Evolutionary conservation across 1,140 invertebrate species (phyloP).

Genomic region (Saccostrea glomerata): DNA sequence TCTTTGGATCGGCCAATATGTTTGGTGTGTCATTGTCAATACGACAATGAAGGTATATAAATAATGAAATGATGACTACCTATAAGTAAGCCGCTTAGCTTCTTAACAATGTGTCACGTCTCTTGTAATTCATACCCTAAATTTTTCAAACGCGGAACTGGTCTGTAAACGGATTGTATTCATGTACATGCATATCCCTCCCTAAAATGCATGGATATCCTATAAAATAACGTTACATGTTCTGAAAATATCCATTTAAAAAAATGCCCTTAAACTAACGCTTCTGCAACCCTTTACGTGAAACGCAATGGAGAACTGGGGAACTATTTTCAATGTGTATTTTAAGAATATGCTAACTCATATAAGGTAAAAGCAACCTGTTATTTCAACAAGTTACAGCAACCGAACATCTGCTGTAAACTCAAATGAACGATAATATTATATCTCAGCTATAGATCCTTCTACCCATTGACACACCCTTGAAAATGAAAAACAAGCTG

Average conservation of each 20-base stretch:
- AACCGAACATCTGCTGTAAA: too few species aligned
- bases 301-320: too few species aligned
- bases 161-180: background rate
- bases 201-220: background rate
- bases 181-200: background rate
- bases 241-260: background rate
- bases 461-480: background rate
- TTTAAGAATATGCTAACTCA: background rate
- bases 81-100: background rate
- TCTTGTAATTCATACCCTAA: background rate
- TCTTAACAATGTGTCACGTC: background rate
- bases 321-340: background rate
- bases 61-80: background rate
- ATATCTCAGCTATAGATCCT: too few species aligned
- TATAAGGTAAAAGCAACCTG: background rate
- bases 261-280: background rate
- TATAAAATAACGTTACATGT: too few species aligned
- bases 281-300: too few species aligned
- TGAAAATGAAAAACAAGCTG: background rate
- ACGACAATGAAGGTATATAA: background rate
- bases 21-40: background rate
- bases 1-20: background rate
- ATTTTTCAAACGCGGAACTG: background rate
- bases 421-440: too few species aligned
- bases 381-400: too few species aligned